These are phyloP conservation scores for Stenotaenia linearis DNA, from an alignment of 2,888 invertebrate genomes.

Conservation along the genomic window DNA sequence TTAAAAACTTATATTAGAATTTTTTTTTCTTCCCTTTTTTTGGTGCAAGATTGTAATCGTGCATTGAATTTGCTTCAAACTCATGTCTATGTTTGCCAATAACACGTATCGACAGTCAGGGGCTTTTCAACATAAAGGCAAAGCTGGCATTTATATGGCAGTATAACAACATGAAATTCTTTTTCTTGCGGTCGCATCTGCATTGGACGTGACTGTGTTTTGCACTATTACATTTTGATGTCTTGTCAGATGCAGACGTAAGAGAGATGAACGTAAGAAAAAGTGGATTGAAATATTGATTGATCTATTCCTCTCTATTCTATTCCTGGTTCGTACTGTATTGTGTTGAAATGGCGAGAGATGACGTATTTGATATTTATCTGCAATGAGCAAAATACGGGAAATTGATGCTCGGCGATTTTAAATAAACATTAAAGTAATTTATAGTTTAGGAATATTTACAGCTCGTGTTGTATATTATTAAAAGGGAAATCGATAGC, in stretches of 20 bases:
- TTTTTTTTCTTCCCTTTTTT: not conserved
- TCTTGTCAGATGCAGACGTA: slow-evolving; percentile 6
- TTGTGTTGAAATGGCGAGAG: not conserved
- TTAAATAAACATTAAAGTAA: not conserved
- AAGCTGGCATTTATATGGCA: slow-evolving; percentile 19
- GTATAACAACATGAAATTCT: not conserved
- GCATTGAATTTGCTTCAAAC: not conserved
- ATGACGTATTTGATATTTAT: not conserved
- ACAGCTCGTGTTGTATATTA: not conserved
- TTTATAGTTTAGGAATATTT: not conserved
- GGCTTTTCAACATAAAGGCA: not conserved
- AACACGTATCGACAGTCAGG: slow-evolving; percentile 7
- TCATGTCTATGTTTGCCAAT: not conserved
- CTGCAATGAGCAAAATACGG: not conserved
- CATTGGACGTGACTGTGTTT: not conserved
- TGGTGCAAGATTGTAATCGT: not conserved
- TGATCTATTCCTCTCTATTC: not conserved
- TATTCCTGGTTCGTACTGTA: not conserved
- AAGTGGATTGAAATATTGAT: slow-evolving; percentile 8
- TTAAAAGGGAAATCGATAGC: not conserved
- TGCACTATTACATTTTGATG: not conserved
- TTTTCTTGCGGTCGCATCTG: not conserved
- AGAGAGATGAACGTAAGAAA: not conserved
- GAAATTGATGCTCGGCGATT: not conserved
- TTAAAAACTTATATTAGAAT: not conserved